Base-by-base conservation (phyloP, 2,888 invertebrate genomes). In the Plebejus anna region DNA sequence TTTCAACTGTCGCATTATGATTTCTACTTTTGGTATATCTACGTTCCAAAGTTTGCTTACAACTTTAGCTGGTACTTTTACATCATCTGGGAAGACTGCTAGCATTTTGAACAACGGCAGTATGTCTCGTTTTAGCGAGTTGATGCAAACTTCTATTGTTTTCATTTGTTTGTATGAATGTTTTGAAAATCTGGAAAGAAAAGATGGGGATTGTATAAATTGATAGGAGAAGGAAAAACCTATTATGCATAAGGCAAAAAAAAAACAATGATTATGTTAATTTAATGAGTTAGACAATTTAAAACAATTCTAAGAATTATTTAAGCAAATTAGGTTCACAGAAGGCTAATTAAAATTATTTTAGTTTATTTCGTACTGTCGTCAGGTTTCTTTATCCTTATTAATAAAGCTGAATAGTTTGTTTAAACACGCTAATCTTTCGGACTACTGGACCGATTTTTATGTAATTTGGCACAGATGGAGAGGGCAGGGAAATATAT, bases 11-110 rank as follows among this genome's bases (percentile, higher is more conserved):
- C 94, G 90, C 95, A 96, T 96, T 9, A 95, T 94, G 2, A 95
- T 92, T 81, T 96, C 95, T 0, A 96, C 96, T 81, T 95, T 92
- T 9, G 81, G 78, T 0, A 86, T 81, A 1, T 87, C 85, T 80
- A 84, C 89, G 73, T 88, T 87, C 92, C 94, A 92, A 2, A 94
- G 81, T 77, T 90, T 91, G 78, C 89, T 87, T 3, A 92, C 83
- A 28, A 96, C 96, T 84, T 94, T 89, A 5, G 95, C 93, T 38
- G 95, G 95, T 51, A 96, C 94, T 84, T 96, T 96, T 0, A 96
- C 95, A 81, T 96, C 96, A 84, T 96, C 95, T 1, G 95, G 95
- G 81, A 97, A 94, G 38, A 97, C 94, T 32, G 95, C 95, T 75
- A 97, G 94, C 83, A 95, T 95, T 81, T 94, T 92, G 84, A 95